Evolutionary conservation across 2,113 vertebrate species (phyloP).

Genomic region (Cricetomys ansorgei): DNA sequence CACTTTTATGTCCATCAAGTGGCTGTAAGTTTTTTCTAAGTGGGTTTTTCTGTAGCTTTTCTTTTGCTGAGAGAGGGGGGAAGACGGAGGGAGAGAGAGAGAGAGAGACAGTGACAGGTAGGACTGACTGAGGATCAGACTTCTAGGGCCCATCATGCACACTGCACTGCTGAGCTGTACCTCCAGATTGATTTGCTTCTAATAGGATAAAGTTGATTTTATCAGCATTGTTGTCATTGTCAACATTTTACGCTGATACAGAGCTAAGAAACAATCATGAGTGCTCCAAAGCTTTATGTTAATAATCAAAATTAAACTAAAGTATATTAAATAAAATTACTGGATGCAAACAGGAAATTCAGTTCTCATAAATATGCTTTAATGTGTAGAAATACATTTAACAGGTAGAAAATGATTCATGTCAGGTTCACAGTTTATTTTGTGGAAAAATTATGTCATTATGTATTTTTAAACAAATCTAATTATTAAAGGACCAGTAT

Average conservation of each 20-base stretch:
- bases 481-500: constrained; percentile 23
- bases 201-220: constrained; percentile 80
- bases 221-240: constrained; percentile 79
- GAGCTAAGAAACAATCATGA: constrained; percentile 83
- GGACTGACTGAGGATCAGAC: not conserved
- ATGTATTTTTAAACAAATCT: not conserved
- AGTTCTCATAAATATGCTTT: constrained; percentile 41
- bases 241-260: constrained; percentile 82
- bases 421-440: not conserved
- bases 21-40: constrained; percentile 38
- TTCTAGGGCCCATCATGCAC: not conserved
- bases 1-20: constrained; percentile 63
- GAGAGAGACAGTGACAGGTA: not conserved
- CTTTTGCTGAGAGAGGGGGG: not conserved
- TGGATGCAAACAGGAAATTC: constrained; percentile 16
- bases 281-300: constrained; percentile 44
- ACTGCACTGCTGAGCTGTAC: not conserved
- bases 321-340: not conserved
- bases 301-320: not conserved
- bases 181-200: constrained; percentile 56
- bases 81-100: not conserved
- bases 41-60: constrained; percentile 77
- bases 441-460: not conserved
- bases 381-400: not conserved
- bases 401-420: not conserved